A percentile compares a stretch with the other conserved stretches of the same genome.
These are phyloP conservation scores for Isurus oxyrinchus DNA, from an alignment of 2,113 vertebrate genomes.

Conservation along the genomic window DNA sequence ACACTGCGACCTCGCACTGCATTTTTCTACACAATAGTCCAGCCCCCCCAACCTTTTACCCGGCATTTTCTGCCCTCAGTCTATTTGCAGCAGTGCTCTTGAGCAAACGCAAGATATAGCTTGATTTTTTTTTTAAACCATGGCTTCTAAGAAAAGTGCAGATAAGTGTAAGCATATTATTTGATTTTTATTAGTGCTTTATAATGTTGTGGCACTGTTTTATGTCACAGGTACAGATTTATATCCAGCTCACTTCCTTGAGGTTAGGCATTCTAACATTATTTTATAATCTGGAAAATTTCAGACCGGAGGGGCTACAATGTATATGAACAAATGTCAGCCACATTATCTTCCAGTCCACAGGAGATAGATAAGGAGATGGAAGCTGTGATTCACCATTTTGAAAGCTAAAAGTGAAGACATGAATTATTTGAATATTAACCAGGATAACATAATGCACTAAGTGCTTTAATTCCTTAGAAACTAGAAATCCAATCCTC, in stretches of 20 bases:
- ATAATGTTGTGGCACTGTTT: neutral
- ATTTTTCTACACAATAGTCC: too few relatives aligned
- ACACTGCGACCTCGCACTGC: too few relatives aligned
- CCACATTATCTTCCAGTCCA: neutral
- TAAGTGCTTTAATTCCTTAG: neutral
- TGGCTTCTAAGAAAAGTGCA: neutral
- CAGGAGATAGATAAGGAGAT: neutral
- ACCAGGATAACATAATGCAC: constrained; percentile 28
- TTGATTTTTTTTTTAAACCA: neutral
- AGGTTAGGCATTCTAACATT: neutral
- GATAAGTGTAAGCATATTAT: neutral
- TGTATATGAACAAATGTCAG: neutral
- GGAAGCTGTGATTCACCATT: neutral
- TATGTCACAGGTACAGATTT: neutral
- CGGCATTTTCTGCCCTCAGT: too few relatives aligned
- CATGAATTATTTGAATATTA: neutral
- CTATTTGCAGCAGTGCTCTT: too few relatives aligned
- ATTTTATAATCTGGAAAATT: neutral
- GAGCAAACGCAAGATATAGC: too few relatives aligned
- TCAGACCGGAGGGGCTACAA: neutral
- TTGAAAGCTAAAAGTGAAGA: neutral
- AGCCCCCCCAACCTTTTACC: too few relatives aligned
- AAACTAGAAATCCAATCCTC: constrained; percentile 29
- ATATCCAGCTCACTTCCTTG: neutral
- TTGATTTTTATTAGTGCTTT: neutral